phyloP scores from a whole-genome alignment of 1,140 invertebrate genomes.

The Antheraea mylitta region DNA sequence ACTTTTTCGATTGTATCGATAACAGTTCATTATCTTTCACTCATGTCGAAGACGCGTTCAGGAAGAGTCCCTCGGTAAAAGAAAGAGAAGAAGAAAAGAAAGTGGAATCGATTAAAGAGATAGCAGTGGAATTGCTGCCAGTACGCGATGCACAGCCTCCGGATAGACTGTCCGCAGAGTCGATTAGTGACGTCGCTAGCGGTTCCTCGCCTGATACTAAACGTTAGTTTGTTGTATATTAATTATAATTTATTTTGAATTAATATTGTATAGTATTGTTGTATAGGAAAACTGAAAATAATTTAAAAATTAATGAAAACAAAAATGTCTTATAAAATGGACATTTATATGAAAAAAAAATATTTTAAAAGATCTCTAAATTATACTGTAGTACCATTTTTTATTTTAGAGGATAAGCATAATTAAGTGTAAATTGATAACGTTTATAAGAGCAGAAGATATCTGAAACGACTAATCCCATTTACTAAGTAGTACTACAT shows the following conservation, averaged over 20 bases:
- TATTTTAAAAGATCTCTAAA: too few relatives aligned
- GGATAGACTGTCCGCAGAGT: slow-evolving; percentile 74
- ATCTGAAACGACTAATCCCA: too few relatives aligned
- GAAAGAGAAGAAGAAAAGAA: slow-evolving; percentile 59
- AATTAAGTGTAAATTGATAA: too few relatives aligned
- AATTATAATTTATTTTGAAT: too few relatives aligned
- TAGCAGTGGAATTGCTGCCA: slow-evolving; percentile 39
- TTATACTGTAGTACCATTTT: too few relatives aligned
- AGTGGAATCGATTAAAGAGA: slow-evolving; percentile 46
- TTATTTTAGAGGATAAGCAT: too few relatives aligned
- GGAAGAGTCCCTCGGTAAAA: slow-evolving; percentile 71
- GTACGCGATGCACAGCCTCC: slow-evolving; percentile 54
- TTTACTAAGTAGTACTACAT: too few relatives aligned
- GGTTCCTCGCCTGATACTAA: slow-evolving; percentile 81
- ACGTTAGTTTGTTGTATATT: slow-evolving; percentile 38
- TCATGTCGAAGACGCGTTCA: slow-evolving; percentile 74
- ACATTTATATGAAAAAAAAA: too few relatives aligned
- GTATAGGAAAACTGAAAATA: too few relatives aligned
- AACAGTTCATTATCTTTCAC: slow-evolving; percentile 71
- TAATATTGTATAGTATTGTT: not conserved
- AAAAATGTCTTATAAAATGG: too few relatives aligned
- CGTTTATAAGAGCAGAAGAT: too few relatives aligned
- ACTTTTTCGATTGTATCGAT: slow-evolving; percentile 77
- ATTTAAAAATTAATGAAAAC: too few relatives aligned
- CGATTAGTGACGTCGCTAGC: slow-evolving; percentile 80